Percentiles rank a stretch among this genome's conserved stretches.
Conservation (phyloP, 2,888 invertebrate species). For the Tachina grossa region DNA sequence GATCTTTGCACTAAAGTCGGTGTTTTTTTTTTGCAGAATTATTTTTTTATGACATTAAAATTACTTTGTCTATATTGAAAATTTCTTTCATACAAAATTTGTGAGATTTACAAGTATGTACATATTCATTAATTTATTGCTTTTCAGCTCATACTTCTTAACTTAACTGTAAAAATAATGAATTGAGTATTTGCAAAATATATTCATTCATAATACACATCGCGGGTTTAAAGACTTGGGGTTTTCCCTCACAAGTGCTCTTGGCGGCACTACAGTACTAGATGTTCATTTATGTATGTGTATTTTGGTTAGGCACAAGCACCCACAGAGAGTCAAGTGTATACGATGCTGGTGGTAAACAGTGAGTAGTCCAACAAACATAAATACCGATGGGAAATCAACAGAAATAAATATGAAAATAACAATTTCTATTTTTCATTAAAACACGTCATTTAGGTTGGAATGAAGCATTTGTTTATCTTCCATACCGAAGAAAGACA, state of each 20-base stretch:
- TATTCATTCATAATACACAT: neutral
- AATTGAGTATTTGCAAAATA: conserved; percentile 11
- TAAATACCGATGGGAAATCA: conserved; percentile 70
- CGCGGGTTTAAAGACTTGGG: neutral
- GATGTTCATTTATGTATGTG: conserved; percentile 40
- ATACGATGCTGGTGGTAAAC: conserved; percentile 15
- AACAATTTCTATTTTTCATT: conserved; percentile 60
- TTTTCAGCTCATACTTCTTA: neutral
- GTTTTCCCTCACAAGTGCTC: conserved; percentile 1
- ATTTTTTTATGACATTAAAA: neutral
- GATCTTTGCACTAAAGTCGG: too few species aligned
- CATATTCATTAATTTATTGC: too few species aligned
- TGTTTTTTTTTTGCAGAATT: too few species aligned
- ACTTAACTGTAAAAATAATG: neutral
- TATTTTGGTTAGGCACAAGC: conserved; percentile 32
- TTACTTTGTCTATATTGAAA: neutral
- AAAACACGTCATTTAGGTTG: conserved; percentile 59
- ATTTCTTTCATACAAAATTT: too few species aligned
- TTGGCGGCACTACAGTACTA: conserved; percentile 19
- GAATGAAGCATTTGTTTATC: conserved; percentile 35
- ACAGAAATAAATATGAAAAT: conserved; percentile 69
- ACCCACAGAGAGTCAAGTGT: conserved; percentile 24
- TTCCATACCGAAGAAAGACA: neutral
- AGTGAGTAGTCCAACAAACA: conserved; percentile 54
- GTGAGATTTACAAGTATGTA: neutral